Percentiles rank a stretch among this genome's conserved stretches.
Evolutionary conservation across 2,888 invertebrate genomes (phyloP).

Genomic region (Cheilosia vulpina): DNA sequence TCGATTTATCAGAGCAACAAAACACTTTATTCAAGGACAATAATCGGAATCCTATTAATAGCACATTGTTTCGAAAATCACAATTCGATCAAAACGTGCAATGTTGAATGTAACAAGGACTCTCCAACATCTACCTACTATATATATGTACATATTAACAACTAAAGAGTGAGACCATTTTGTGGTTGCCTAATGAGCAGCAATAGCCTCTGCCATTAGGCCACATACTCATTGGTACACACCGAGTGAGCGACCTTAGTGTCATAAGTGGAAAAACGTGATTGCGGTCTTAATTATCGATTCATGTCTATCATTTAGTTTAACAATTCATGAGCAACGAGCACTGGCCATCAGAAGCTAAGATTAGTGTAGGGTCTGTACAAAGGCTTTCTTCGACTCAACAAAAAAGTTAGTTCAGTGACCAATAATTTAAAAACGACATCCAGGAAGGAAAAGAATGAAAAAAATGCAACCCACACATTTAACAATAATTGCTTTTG

Average conservation of each 20-base stretch:
- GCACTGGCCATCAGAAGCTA: too few relatives aligned
- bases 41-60: constrained; percentile 28
- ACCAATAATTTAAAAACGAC: too few relatives aligned
- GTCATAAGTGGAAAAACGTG: constrained; percentile 39
- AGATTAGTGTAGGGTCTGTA: too few relatives aligned
- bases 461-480: background rate
- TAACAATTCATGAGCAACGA: constrained; percentile 7
- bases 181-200: constrained; percentile 32
- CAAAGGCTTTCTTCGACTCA: too few relatives aligned
- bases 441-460: too few relatives aligned
- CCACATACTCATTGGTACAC: background rate
- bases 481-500: background rate
- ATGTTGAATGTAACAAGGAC: background rate
- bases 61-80: constrained; percentile 26
- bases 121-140: too few relatives aligned
- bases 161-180: constrained; percentile 2
- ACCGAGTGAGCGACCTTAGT: background rate
- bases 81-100: constrained; percentile 23
- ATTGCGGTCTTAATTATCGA: constrained; percentile 31
- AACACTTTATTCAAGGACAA: constrained; percentile 35
- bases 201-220: constrained; percentile 2
- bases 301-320: constrained; percentile 12
- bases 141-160: too few relatives aligned
- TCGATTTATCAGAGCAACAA: background rate
- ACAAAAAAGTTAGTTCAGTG: too few relatives aligned